phyloP scores from a whole-genome alignment of 2,888 invertebrate genomes.

The Tachystola acroxantha region DNA sequence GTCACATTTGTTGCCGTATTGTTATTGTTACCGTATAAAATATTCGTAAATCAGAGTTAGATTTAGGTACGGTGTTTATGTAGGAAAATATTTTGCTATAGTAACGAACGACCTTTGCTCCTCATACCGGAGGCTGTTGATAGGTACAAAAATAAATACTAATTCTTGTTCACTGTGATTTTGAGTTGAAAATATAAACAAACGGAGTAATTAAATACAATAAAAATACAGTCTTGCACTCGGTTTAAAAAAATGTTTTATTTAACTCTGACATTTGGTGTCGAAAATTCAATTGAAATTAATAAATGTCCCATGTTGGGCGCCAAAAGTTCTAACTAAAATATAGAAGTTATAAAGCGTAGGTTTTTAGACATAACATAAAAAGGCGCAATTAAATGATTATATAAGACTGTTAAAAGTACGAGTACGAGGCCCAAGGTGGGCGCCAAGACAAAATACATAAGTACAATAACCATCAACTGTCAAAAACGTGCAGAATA shows the following conservation, averaged over 20 bases:
- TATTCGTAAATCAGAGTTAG: slow-evolving; percentile 12
- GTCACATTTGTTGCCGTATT: too few species aligned
- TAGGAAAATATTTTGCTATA: slow-evolving; percentile 12
- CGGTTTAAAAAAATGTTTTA: too few species aligned
- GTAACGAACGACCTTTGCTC: slow-evolving; percentile 22
- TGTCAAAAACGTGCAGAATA: too few species aligned
- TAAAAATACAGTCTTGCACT: too few species aligned
- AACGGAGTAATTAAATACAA: too few species aligned
- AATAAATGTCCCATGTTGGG: neutral
- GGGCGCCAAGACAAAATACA: neutral
- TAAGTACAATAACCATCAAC: too few species aligned
- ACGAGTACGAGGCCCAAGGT: neutral
- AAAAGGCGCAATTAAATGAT: too few species aligned
- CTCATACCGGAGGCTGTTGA: slow-evolving; percentile 4
- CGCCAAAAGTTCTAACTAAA: neutral
- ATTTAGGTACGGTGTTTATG: slow-evolving; percentile 9
- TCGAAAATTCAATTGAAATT: too few species aligned
- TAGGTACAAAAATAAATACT: slow-evolving; percentile 10
- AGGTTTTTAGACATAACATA: too few species aligned
- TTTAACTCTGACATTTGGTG: too few species aligned
- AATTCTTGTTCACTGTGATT: neutral
- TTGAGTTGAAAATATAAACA: too few species aligned
- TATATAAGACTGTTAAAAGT: too few species aligned
- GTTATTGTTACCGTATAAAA: neutral
- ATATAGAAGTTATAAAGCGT: neutral